A percentile compares a stretch with the other conserved stretches of the same genome.
phyloP scores from a whole-genome alignment of 2,797 vertebrate species.

The Dendrocincla tyrannina region DNA sequence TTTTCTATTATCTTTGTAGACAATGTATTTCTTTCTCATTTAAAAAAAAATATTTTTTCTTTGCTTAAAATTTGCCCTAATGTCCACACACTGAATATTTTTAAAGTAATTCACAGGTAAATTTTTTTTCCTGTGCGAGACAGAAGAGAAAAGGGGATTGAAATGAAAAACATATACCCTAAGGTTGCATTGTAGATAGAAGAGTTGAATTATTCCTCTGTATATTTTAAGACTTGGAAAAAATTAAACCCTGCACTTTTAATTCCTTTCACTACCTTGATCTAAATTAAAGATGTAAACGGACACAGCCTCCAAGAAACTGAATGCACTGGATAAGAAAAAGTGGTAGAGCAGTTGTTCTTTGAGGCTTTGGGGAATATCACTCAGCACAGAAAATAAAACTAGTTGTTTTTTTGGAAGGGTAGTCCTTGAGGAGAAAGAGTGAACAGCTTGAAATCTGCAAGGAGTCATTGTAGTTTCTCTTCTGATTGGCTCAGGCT shows the following conservation, averaged over 20 bases:
- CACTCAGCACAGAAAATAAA: conserved; percentile 4
- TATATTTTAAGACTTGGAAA: neutral
- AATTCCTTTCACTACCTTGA: conserved; percentile 15
- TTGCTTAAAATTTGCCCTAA: neutral
- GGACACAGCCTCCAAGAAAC: conserved; percentile 34
- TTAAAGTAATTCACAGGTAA: neutral
- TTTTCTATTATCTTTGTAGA: neutral
- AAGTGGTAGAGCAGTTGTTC: neutral
- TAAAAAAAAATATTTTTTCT: neutral
- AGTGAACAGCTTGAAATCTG: conserved; percentile 6
- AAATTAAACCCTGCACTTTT: neutral
- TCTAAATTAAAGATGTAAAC: conserved; percentile 21
- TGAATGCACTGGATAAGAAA: conserved; percentile 34
- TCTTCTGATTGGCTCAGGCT: neutral
- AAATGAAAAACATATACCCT: neutral
- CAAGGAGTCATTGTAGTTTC: neutral
- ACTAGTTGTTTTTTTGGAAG: neutral
- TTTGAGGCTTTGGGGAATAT: conserved; percentile 8
- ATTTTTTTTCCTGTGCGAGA: neutral
- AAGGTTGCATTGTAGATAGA: neutral
- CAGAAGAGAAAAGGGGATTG: neutral
- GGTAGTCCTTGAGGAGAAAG: neutral
- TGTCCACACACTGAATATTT: neutral
- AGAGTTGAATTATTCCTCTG: neutral
- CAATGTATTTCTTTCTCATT: neutral